Percentiles rank a stretch among this genome's conserved stretches.
phyloP scores from a whole-genome alignment of 2,113 vertebrate genomes.

The pig (Sus scrofa) region T2T-Sscrofa CM000830.6:115107001-115107500 shows the following conservation, averaged over 20 bases:
- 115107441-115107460: slow-evolving; percentile 4
- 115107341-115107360: neutral
- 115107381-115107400: slow-evolving; percentile 9
- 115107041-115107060: neutral
- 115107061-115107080: neutral
- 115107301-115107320: slow-evolving; percentile 26
- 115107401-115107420: slow-evolving; percentile 9
- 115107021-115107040: neutral
- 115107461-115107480: slow-evolving; percentile 46
- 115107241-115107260: too few relatives aligned
- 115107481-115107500: neutral
- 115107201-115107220: too few relatives aligned
- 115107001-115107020: neutral
- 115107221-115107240: too few relatives aligned
- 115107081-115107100: neutral
- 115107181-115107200: too few relatives aligned
- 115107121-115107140: too few relatives aligned
- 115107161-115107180: too few relatives aligned
- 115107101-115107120: too few relatives aligned
- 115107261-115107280: neutral
- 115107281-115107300: neutral
- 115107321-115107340: neutral
- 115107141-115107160: too few relatives aligned
- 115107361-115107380: slow-evolving; percentile 8
- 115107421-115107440: neutral